phyloP scores from a whole-genome alignment of 2,888 invertebrate species.

The Tenthredo livida region DNA sequence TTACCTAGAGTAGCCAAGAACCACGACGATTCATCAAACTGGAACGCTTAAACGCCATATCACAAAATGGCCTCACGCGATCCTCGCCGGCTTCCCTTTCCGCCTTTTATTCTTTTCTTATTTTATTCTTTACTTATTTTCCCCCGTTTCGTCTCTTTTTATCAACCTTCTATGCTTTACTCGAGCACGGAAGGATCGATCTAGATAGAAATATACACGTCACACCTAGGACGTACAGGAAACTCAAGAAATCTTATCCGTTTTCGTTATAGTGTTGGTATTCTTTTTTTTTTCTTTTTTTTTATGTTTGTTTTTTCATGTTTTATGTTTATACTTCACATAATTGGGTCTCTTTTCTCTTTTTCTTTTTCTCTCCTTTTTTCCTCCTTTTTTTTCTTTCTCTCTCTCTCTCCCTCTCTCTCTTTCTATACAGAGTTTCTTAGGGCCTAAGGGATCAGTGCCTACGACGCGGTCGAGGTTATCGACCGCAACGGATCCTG shows the following conservation, averaged over 20 bases:
- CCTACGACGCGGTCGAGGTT: slow-evolving; percentile 28
- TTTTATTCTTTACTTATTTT: neutral
- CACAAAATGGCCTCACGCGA: slow-evolving; percentile 51
- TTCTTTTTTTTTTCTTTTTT: neutral
- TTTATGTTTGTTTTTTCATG: neutral
- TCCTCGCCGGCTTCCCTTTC: neutral
- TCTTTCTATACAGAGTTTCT: neutral
- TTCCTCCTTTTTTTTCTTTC: neutral
- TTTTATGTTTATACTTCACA: neutral
- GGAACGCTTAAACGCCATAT: slow-evolving; percentile 51
- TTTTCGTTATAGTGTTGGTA: neutral
- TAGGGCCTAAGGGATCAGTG: slow-evolving; percentile 30
- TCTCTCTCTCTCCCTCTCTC: neutral
- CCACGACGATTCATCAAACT: slow-evolving; percentile 49
- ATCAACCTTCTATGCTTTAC: neutral
- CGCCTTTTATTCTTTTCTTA: neutral
- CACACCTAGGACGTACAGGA: neutral
- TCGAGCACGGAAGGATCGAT: slow-evolving; percentile 15
- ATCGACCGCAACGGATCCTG: slow-evolving; percentile 44
- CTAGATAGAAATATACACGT: neutral
- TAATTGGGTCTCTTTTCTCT: neutral
- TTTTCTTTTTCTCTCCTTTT: neutral
- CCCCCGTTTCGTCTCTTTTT: neutral
- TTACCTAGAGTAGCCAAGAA: slow-evolving; percentile 36
- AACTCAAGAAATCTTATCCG: slow-evolving; percentile 18